Percentiles rank a stretch among this genome's conserved stretches.
Conservation (phyloP, 2,888 invertebrate species). For the Antitype chi region DNA sequence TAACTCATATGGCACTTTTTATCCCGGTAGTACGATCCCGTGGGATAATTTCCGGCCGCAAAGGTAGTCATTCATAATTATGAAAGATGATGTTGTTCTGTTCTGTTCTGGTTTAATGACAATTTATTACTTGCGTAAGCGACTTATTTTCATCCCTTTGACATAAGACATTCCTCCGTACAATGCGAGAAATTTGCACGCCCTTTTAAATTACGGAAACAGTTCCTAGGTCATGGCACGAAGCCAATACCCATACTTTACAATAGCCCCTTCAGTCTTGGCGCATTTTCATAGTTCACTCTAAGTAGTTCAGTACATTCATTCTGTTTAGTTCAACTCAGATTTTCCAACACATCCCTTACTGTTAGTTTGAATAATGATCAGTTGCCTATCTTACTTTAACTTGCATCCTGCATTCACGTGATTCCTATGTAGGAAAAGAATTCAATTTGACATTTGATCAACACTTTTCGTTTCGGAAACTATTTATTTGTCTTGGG, state of each 20-base stretch:
- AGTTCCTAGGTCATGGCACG: conserved; percentile 52
- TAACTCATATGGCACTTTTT: too few relatives aligned
- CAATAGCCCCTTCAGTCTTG: conserved; percentile 55
- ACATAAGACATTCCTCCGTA: conserved; percentile 28
- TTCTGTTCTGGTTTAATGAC: not conserved
- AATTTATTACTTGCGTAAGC: not conserved
- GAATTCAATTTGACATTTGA: not conserved
- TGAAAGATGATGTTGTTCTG: not conserved
- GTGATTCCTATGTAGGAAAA: not conserved
- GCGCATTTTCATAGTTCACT: conserved; percentile 57
- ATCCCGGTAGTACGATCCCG: too few relatives aligned
- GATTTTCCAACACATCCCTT: conserved; percentile 25
- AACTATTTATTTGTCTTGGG: not conserved
- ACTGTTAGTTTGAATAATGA: conserved; percentile 2
- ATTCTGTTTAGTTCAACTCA: conserved; percentile 35
- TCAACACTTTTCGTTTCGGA: not conserved
- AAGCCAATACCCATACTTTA: conserved; percentile 55
- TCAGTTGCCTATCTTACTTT: not conserved
- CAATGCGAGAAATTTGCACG: conserved; percentile 48
- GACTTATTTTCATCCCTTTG: conserved; percentile 12
- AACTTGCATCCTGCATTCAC: not conserved
- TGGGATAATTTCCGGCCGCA: too few relatives aligned
- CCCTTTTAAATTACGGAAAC: conserved; percentile 55
- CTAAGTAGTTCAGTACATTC: conserved; percentile 38
- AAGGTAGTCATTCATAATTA: too few relatives aligned